Percentiles rank a stretch among this genome's conserved stretches.
Conservation (phyloP, 2,113 vertebrate genomes). For the Cyrtonyx montezumae region DNA sequence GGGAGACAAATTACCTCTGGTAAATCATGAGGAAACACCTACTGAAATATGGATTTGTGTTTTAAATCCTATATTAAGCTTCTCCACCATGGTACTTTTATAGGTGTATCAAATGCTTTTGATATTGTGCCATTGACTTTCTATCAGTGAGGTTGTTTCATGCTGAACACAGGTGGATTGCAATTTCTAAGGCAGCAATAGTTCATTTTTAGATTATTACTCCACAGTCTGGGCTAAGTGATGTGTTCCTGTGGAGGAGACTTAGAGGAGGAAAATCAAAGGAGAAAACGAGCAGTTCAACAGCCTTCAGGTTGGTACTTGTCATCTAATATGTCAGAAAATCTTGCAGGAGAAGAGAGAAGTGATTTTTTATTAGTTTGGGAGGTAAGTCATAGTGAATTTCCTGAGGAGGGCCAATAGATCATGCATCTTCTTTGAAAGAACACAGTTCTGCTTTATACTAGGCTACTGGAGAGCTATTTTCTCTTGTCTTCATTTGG, state of each 20-base stretch:
- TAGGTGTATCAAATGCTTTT: background rate
- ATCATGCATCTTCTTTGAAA: rapidly evolving
- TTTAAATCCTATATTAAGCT: background rate
- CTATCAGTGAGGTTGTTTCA: background rate
- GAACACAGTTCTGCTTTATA: background rate
- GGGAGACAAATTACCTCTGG: background rate
- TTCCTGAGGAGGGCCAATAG: background rate
- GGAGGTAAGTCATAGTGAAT: background rate
- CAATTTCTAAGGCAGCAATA: background rate
- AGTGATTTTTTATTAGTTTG: background rate
- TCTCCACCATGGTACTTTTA: background rate
- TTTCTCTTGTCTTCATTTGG: background rate
- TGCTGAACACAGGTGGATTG: background rate
- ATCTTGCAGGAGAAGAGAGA: background rate
- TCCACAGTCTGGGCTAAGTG: background rate
- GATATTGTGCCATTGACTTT: background rate
- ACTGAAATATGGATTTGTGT: background rate
- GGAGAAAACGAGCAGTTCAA: background rate
- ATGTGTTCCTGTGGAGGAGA: background rate
- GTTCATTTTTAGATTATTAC: background rate
- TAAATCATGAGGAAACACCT: rapidly evolving
- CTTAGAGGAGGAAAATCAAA: background rate
- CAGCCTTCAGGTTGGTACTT: background rate
- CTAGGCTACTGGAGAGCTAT: background rate
- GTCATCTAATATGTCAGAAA: background rate